phyloP scores from a whole-genome alignment of 2,113 vertebrate species.

The Empidonax alnorum region DNA sequence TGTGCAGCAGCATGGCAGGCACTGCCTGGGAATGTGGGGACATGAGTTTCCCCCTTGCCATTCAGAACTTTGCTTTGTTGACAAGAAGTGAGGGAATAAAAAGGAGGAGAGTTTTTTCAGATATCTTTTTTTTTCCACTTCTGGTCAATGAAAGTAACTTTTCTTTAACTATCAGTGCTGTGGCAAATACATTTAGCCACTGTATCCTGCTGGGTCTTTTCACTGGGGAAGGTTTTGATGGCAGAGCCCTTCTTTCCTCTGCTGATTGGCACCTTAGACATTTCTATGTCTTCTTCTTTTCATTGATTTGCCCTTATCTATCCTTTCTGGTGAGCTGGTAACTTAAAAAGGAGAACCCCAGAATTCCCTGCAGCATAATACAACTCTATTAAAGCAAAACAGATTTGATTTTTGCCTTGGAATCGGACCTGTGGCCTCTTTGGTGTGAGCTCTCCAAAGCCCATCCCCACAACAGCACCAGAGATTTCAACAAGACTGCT shows the following conservation, averaged over 20 bases:
- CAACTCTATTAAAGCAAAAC: neutral
- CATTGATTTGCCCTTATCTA: constrained; percentile 27
- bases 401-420: neutral
- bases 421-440: neutral
- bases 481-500: neutral
- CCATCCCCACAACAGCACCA: neutral
- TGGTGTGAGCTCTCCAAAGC: neutral
- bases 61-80: constrained; percentile 62
- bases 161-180: constrained; percentile 49
- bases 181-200: constrained; percentile 39
- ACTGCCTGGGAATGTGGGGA: neutral
- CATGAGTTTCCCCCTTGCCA: neutral
- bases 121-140: neutral
- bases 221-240: constrained; percentile 55
- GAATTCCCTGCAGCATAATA: neutral
- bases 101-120: constrained; percentile 31
- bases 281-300: constrained; percentile 18
- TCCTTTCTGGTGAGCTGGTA: neutral
- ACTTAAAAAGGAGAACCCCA: neutral
- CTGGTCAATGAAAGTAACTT: constrained; percentile 60
- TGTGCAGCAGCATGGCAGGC: neutral
- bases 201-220: constrained; percentile 56
- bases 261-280: neutral
- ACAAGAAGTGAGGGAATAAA: constrained; percentile 57
- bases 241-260: constrained; percentile 39